phyloP scores from a whole-genome alignment of 2,113 vertebrate genomes.

The Cettia cetti region DNA sequence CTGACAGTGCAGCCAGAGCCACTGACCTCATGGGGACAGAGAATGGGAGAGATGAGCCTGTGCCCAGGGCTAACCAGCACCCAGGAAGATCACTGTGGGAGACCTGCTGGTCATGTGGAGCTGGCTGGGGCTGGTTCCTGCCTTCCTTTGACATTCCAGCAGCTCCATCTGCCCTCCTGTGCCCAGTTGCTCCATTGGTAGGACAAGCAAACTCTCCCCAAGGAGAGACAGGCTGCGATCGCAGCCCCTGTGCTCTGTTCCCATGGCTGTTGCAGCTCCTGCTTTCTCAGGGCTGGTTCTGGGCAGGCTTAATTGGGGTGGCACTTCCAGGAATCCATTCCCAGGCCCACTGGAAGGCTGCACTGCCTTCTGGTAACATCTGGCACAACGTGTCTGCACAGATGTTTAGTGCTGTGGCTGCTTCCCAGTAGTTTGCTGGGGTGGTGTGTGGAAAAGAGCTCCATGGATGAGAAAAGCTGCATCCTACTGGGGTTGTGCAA shows the following conservation, averaged over 20 bases:
- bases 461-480: background rate
- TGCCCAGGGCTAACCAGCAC: background rate
- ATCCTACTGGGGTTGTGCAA: background rate
- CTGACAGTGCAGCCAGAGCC: background rate
- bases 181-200: background rate
- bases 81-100: background rate
- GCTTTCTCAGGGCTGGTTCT: background rate
- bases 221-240: rapidly evolving
- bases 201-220: background rate
- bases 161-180: background rate
- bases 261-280: background rate
- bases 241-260: rapidly evolving
- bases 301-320: background rate
- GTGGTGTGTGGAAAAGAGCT: background rate
- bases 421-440: background rate
- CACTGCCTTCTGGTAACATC: background rate
- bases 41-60: background rate
- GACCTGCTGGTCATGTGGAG: background rate
- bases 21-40: background rate
- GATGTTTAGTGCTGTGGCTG: background rate
- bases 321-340: background rate
- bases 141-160: background rate
- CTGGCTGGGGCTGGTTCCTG: background rate
- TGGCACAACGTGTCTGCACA: background rate
- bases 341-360: background rate